These are phyloP conservation scores for Phaethornis superciliosus DNA, from an alignment of 2,113 vertebrate species.

Conservation along the genomic window DNA sequence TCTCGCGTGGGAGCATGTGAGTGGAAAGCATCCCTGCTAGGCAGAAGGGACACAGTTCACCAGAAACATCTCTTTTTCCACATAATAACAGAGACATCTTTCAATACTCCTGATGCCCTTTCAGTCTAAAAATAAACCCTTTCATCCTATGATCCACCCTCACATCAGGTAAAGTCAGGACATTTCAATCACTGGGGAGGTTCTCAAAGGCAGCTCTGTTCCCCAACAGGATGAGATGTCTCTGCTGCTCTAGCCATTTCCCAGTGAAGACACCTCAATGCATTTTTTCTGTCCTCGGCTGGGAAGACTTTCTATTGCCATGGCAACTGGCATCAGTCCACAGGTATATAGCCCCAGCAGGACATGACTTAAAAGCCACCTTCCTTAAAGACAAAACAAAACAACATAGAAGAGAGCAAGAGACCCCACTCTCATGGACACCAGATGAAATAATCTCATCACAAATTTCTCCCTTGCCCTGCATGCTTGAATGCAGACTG, in stretches of 20 bases:
- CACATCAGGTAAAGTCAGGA: not conserved
- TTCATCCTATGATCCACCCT: not conserved
- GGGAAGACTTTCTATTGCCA: constrained; percentile 69
- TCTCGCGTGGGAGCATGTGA: not conserved
- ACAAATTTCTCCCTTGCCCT: not conserved
- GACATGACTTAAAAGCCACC: constrained; percentile 67
- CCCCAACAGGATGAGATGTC: not conserved
- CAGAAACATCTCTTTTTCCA: not conserved
- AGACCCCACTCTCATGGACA: not conserved
- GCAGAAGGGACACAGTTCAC: not conserved
- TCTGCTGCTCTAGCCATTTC: not conserved
- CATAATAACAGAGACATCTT: not conserved
- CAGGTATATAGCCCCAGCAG: constrained; percentile 30
- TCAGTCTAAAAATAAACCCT: not conserved
- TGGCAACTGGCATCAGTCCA: constrained; percentile 76
- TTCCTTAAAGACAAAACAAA: constrained; percentile 3
- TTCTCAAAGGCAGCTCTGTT: not conserved
- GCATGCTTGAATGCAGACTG: not conserved
- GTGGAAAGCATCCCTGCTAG: not conserved
- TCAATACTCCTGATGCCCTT: not conserved
- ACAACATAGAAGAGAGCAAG: not conserved
- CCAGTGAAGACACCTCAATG: constrained; percentile 3
- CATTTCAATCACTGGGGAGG: not conserved
- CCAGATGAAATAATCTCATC: not conserved
- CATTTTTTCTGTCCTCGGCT: constrained; percentile 34